These are phyloP conservation scores for Geodia barretti DNA, from an alignment of 37 sponge, comb jelly and placozoan genomes.

Conservation along the genomic window DNA sequence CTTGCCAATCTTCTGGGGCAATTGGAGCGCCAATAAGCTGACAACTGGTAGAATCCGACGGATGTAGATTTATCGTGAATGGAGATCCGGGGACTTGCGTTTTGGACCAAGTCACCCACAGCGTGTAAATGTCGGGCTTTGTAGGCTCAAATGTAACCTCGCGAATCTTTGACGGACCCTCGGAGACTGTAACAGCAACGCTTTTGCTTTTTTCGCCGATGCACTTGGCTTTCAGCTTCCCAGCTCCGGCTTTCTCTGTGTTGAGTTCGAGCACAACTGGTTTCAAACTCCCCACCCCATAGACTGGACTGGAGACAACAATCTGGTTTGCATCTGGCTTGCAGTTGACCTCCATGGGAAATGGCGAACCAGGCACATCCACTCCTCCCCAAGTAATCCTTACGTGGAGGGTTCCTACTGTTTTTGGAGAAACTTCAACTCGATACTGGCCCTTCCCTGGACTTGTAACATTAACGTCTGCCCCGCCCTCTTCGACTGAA, in stretches of 20 bases:
- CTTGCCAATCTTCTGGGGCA: neutral
- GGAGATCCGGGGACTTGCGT: constrained; percentile 76
- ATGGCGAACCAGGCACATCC: constrained; percentile 76
- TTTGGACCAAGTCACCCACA: constrained; percentile 61
- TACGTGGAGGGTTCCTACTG: constrained; percentile 29
- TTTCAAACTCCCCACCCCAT: neutral
- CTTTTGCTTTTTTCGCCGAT: constrained; percentile 16
- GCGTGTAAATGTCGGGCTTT: constrained; percentile 35
- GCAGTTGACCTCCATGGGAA: constrained; percentile 21
- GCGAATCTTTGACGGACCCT: neutral
- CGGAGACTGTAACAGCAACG: neutral
- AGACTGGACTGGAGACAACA: constrained; percentile 1
- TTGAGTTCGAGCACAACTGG: constrained; percentile 27
- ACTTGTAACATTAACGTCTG: neutral
- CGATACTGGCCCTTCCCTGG: neutral
- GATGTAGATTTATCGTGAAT: constrained; percentile 41
- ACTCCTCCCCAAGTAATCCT: constrained; percentile 54
- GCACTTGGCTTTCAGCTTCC: constrained; percentile 36
- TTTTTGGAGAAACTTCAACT: constrained; percentile 9
- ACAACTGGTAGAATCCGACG: neutral
- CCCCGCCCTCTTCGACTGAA: neutral
- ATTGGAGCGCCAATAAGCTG: neutral
- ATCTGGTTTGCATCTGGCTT: neutral
- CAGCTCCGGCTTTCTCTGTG: constrained; percentile 29
- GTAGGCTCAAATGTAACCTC: constrained; percentile 21